A percentile compares a stretch with the other conserved stretches of the same genome.
phyloP scores from a whole-genome alignment of 2,113 vertebrate genomes.

The Lipophrys pholis region DNA sequence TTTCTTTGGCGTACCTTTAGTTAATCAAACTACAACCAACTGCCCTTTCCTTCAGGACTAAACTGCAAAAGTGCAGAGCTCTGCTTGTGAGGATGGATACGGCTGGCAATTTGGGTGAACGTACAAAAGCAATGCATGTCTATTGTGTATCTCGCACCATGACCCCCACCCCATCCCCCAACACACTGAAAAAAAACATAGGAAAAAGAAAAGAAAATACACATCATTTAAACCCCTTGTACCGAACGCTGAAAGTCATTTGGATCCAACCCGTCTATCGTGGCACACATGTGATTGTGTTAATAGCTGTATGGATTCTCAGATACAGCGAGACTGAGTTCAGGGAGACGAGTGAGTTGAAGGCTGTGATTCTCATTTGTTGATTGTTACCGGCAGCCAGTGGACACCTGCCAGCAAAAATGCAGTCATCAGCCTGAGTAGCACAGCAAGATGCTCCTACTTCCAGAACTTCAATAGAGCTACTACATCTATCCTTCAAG shows the following conservation, averaged over 20 bases:
- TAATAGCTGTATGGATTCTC: conserved; percentile 60
- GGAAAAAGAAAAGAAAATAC: conserved; percentile 42
- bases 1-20: conserved; percentile 31
- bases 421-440: conserved; percentile 77
- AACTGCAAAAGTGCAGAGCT: conserved; percentile 24
- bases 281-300: conserved; percentile 39
- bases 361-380: conserved; percentile 75
- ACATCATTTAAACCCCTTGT: not conserved
- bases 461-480: conserved; percentile 72
- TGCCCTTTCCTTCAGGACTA: conserved; percentile 40
- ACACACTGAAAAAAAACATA: conserved; percentile 36
- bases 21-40: conserved; percentile 11
- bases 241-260: conserved; percentile 50
- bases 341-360: conserved; percentile 50
- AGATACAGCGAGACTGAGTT: conserved; percentile 37
- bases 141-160: no score
- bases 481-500: conserved; percentile 74
- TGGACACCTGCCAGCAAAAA: conserved; percentile 77
- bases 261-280: conserved; percentile 22
- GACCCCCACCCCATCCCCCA: no score
- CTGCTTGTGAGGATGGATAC: conserved; percentile 35
- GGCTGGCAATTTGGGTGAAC: conserved; percentile 41
- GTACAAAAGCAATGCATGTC: conserved; percentile 13
- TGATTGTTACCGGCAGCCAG: conserved; percentile 80
- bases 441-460: conserved; percentile 65